Percentiles rank a stretch among this genome's conserved stretches.
Evolutionary conservation across 2,113 vertebrate genomes (phyloP).

Genomic region (Gasterosteus nipponicus): DNA sequence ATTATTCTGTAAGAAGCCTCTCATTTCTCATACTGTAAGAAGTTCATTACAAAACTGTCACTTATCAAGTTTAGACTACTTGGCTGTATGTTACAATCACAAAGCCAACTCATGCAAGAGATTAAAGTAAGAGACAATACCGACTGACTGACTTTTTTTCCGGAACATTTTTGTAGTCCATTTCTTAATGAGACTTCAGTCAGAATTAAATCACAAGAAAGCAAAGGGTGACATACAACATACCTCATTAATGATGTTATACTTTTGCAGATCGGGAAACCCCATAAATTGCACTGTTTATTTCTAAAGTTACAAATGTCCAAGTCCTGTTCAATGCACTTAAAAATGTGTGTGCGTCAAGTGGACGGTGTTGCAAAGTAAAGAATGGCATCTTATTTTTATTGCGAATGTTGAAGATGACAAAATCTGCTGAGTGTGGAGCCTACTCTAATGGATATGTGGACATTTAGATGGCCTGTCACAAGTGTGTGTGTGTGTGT

Average conservation of each 20-base stretch:
- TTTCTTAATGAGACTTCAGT: background rate
- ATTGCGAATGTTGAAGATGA: conserved; percentile 48
- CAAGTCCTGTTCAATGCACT: background rate
- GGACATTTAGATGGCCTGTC: conserved; percentile 75
- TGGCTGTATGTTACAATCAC: background rate
- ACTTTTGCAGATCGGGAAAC: background rate
- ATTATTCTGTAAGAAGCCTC: conserved; percentile 4
- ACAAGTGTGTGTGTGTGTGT: conserved; percentile 49
- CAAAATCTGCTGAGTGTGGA: conserved; percentile 76
- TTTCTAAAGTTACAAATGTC: background rate
- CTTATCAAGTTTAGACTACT: background rate
- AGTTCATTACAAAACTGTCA: conserved; percentile 1
- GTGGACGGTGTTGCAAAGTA: conserved; percentile 36
- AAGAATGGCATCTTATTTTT: conserved; percentile 67
- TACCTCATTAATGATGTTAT: background rate
- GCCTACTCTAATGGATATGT: conserved; percentile 69
- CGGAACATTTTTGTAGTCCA: background rate
- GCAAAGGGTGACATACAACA: background rate
- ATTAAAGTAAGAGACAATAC: background rate
- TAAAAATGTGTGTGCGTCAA: conserved; percentile 10
- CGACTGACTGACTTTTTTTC: background rate
- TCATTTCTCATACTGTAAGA: background rate
- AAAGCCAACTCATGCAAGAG: background rate
- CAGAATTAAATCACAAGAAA: background rate
- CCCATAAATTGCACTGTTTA: background rate